Conservation (phyloP, 2,888 invertebrate genomes). For the Meiosimyza decipiens region DNA sequence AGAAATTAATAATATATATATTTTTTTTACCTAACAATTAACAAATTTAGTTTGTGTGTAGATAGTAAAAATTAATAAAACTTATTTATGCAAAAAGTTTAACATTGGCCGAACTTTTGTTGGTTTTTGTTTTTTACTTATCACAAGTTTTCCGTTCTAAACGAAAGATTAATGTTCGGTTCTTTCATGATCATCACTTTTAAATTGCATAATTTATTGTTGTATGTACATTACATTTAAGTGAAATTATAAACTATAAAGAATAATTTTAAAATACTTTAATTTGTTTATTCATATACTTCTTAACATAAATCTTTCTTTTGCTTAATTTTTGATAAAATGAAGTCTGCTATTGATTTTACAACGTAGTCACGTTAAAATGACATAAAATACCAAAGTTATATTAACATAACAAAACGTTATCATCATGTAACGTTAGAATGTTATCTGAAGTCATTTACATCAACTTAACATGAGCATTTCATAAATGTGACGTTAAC, state of each 20-base stretch:
- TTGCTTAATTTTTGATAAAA: too few relatives aligned
- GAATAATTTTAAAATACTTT: slow-evolving; percentile 4
- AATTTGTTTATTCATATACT: background rate
- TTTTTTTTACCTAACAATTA: slow-evolving; percentile 1
- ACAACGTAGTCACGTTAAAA: too few relatives aligned
- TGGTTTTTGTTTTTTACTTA: background rate
- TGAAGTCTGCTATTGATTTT: too few relatives aligned
- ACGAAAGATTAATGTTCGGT: slow-evolving; percentile 1
- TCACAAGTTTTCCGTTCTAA: slow-evolving; percentile 4
- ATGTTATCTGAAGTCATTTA: too few relatives aligned
- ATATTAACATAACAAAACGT: too few relatives aligned
- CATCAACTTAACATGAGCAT: too few relatives aligned
- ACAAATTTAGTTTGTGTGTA: slow-evolving; percentile 4
- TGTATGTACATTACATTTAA: background rate
- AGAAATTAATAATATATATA: slow-evolving; percentile 9
- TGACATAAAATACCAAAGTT: too few relatives aligned
- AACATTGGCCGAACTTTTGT: background rate
- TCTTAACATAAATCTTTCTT: background rate
- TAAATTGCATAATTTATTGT: background rate
- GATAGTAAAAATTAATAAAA: too few relatives aligned
- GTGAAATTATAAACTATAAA: background rate
- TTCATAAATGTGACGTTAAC: too few relatives aligned
- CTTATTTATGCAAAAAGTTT: too few relatives aligned
- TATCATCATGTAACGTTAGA: too few relatives aligned
- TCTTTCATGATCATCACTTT: background rate